Conservation (phyloP, 1,140 invertebrate genomes). For the Parasteatoda tepidariorum region DNA sequence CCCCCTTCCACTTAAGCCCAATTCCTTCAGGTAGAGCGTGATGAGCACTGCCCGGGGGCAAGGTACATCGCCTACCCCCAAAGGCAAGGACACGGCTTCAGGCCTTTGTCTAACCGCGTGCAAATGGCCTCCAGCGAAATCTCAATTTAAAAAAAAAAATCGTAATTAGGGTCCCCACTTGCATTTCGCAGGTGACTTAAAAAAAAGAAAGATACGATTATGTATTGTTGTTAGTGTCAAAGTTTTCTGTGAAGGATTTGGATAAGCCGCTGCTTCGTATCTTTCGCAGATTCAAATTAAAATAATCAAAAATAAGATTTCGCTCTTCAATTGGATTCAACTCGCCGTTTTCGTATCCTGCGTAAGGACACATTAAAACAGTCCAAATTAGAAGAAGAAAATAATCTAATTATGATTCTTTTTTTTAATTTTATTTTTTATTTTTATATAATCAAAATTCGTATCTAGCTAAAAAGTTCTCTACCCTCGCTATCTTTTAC, state of each 20-base stretch:
- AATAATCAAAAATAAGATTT: too few relatives aligned
- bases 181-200: constrained; percentile 19
- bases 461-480: too few relatives aligned
- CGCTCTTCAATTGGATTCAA: too few relatives aligned
- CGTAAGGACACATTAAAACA: too few relatives aligned
- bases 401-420: too few relatives aligned
- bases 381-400: too few relatives aligned
- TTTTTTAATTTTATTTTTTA: too few relatives aligned
- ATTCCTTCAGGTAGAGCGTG: constrained; percentile 36
- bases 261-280: not conserved
- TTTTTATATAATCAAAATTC: too few relatives aligned
- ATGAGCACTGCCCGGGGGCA: constrained; percentile 34
- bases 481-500: too few relatives aligned
- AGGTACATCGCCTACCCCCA: constrained; percentile 47
- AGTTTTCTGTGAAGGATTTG: not conserved
- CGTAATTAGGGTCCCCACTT: constrained; percentile 13
- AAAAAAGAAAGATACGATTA: not conserved
- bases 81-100: constrained; percentile 53
- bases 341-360: too few relatives aligned
- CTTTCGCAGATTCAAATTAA: too few relatives aligned
- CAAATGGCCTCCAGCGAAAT: constrained; percentile 13
- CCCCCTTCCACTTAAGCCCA: not conserved
- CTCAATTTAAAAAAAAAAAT: not conserved
- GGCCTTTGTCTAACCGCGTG: constrained; percentile 43
- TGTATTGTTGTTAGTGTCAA: not conserved